Percentiles rank a stretch among this genome's conserved stretches.
These are phyloP conservation scores for Chloroclysta siterata DNA, from an alignment of 2,888 invertebrate genomes.

Conservation along the genomic window DNA sequence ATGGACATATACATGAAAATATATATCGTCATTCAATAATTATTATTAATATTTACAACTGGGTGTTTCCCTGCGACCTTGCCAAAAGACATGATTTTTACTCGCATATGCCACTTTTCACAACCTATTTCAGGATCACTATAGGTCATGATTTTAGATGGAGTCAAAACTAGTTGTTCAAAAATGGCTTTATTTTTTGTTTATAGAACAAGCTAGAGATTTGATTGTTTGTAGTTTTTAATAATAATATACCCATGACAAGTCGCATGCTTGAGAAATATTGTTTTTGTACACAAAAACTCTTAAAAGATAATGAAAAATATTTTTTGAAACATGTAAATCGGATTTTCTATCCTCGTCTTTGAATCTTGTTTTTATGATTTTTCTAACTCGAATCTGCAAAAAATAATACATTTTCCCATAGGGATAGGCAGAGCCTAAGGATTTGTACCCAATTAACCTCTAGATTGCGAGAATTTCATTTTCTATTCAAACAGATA, in stretches of 20 bases:
- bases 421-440: constrained; percentile 7
- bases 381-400: constrained; percentile 43
- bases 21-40: no score
- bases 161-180: constrained; percentile 29
- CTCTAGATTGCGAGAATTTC: neutral
- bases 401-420: constrained; percentile 4
- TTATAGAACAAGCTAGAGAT: constrained; percentile 77
- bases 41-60: no score
- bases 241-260: constrained; percentile 54
- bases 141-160: neutral
- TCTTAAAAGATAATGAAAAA: constrained; percentile 47
- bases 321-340: constrained; percentile 81
- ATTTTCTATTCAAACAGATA: neutral
- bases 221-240: constrained; percentile 69
- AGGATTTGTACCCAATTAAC: neutral
- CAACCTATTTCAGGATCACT: no score
- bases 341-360: constrained; percentile 59
- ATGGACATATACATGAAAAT: no score
- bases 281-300: constrained; percentile 72
- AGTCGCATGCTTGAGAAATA: constrained; percentile 50
- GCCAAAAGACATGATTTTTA: neutral
- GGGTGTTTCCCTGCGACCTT: no score
- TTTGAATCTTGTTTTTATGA: constrained; percentile 48
- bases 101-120: no score
- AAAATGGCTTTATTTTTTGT: constrained; percentile 50